A percentile compares a stretch with the other conserved stretches of the same genome.
These are phyloP conservation scores for Melospiza melodia DNA, from an alignment of 2,113 vertebrate genomes.

Conservation along the genomic window DNA sequence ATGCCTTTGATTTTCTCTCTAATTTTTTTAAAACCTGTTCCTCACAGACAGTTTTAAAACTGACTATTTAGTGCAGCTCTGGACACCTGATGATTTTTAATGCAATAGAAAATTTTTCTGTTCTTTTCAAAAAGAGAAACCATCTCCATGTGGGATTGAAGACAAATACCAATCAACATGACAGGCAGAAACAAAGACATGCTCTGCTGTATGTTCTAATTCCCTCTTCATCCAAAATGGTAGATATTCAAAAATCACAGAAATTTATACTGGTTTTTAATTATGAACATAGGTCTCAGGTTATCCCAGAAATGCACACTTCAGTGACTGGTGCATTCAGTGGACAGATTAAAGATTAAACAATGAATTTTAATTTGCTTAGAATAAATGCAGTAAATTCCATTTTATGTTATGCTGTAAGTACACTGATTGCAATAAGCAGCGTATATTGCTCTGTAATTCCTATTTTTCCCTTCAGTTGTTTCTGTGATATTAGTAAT, in stretches of 20 bases:
- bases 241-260: background rate
- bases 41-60: background rate
- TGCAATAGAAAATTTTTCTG: background rate
- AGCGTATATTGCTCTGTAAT: background rate
- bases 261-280: background rate
- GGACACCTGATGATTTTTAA: background rate
- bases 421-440: background rate
- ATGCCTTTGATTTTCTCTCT: background rate
- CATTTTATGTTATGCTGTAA: background rate
- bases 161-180: conserved; percentile 37
- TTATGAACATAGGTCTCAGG: background rate
- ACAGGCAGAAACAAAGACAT: conserved; percentile 35
- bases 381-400: background rate
- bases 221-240: background rate
- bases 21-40: background rate
- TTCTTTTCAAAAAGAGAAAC: background rate
- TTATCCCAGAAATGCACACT: background rate
- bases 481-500: background rate
- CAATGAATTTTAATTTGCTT: background rate
- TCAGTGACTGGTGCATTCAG: background rate
- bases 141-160: conserved; percentile 15
- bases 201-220: background rate
- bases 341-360: background rate
- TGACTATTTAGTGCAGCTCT: background rate
- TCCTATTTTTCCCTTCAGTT: background rate